These are phyloP conservation scores for Poeciliopsis paucimaculata DNA, from an alignment of 2,797 vertebrate species.

Conservation along the genomic window DNA sequence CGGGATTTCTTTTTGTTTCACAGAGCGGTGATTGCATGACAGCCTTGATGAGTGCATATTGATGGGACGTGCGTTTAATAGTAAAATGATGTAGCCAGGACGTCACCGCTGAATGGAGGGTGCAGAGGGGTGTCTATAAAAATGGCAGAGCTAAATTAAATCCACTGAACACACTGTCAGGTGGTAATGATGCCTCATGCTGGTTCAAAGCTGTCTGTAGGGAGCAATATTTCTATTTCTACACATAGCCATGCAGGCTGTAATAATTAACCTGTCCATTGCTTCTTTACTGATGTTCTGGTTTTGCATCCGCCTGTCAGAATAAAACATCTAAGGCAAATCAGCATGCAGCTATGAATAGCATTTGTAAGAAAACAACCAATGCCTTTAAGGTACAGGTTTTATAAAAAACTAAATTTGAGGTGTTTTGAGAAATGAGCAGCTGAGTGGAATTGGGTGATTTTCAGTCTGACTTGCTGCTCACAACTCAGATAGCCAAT, in stretches of 20 bases:
- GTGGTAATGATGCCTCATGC: conserved; percentile 50
- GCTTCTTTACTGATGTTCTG: conserved; percentile 38
- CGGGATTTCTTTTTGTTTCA: conserved; percentile 55
- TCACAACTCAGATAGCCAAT: neutral
- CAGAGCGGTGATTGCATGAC: conserved; percentile 50
- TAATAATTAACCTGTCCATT: conserved; percentile 42
- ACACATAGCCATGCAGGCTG: conserved; percentile 13
- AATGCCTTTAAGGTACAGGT: conserved; percentile 9
- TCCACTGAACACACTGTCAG: conserved; percentile 49
- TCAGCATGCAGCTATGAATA: conserved; percentile 4
- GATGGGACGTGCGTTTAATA: conserved; percentile 51
- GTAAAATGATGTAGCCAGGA: conserved; percentile 53
- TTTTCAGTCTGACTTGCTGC: neutral
- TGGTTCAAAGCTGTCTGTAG: conserved; percentile 26
- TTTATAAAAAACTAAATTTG: conserved; percentile 1
- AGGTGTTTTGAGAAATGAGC: neutral
- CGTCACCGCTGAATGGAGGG: conserved; percentile 32
- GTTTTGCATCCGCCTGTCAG: conserved; percentile 18
- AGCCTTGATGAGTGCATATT: conserved; percentile 57
- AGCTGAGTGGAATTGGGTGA: neutral
- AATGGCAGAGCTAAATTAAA: conserved; percentile 49
- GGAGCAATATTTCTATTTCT: conserved; percentile 36
- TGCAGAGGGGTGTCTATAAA: conserved; percentile 29
- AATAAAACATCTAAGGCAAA: conserved; percentile 16
- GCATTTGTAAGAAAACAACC: conserved; percentile 21